Percentiles rank a stretch among this genome's conserved stretches.
Evolutionary conservation across 2,113 vertebrate species (phyloP).

Genomic region (Clarias gariepinus): DNA sequence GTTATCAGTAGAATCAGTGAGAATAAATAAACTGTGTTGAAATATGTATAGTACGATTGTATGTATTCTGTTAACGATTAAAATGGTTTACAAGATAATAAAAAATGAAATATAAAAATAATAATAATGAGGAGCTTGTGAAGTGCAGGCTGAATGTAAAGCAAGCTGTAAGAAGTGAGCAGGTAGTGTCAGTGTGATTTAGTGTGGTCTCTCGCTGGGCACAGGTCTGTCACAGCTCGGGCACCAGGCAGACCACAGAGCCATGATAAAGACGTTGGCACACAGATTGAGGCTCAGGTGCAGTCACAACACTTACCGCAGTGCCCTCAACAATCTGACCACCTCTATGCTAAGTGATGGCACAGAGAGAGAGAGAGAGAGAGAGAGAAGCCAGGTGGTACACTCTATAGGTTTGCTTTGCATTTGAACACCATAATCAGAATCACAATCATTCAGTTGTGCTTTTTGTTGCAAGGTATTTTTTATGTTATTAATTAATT

Average conservation of each 20-base stretch:
- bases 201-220: constrained; percentile 26
- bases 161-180: constrained; percentile 13
- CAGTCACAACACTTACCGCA: constrained; percentile 61
- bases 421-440: not conserved
- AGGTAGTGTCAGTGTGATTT: constrained; percentile 24
- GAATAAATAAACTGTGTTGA: not conserved
- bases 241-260: constrained; percentile 61
- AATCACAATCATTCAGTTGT: not conserved
- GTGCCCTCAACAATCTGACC: constrained; percentile 65
- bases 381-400: not conserved
- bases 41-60: not conserved
- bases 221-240: constrained; percentile 55
- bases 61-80: not conserved
- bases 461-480: not conserved
- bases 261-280: constrained; percentile 73
- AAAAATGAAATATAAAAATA: not conserved
- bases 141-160: constrained; percentile 3
- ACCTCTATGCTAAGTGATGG: constrained; percentile 60
- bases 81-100: not conserved
- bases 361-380: constrained; percentile 1
- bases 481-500: not conserved
- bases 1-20: not conserved
- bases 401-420: constrained; percentile 3
- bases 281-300: constrained; percentile 64
- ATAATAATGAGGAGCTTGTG: not conserved